These are phyloP conservation scores for Aldrovandia affinis DNA, from an alignment of 2,797 vertebrate genomes.

Conservation along the genomic window DNA sequence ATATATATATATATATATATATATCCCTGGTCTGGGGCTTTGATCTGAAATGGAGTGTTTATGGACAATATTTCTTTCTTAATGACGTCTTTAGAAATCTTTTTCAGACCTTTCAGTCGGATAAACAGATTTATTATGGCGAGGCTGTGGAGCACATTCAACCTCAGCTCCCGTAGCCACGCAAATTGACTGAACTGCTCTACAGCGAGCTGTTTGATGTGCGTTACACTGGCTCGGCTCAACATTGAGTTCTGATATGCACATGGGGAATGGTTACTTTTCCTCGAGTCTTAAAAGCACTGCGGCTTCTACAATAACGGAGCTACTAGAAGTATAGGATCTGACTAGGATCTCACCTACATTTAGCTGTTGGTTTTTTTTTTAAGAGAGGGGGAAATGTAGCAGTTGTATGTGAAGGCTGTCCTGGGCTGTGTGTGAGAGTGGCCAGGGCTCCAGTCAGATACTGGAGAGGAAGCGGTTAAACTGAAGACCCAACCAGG, in stretches of 20 bases:
- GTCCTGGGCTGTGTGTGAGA: neutral
- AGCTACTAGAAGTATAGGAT: neutral
- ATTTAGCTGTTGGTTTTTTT: neutral
- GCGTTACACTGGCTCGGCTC: neutral
- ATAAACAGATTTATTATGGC: neutral
- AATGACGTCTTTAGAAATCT: neutral
- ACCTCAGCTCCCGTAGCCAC: slow-evolving; percentile 3
- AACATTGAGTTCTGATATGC: neutral
- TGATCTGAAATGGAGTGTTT: slow-evolving; percentile 8
- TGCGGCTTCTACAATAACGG: neutral
- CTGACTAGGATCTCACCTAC: slow-evolving; percentile 1
- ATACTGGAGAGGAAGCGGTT: slow-evolving; percentile 14
- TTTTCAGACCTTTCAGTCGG: slow-evolving; percentile 20
- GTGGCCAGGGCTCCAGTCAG: neutral
- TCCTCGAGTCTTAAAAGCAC: neutral
- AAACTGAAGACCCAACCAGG: neutral
- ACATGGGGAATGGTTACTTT: neutral
- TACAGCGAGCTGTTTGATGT: neutral
- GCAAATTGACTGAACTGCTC: neutral
- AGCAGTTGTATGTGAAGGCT: slow-evolving; percentile 16
- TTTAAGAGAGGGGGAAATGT: neutral
- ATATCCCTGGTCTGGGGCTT: neutral
- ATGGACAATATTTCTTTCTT: slow-evolving; percentile 19
- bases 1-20: too few species aligned
- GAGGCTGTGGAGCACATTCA: neutral